These are phyloP conservation scores for Dryadula phaetusa DNA, from an alignment of 2,888 invertebrate species.

Conservation along the genomic window DNA sequence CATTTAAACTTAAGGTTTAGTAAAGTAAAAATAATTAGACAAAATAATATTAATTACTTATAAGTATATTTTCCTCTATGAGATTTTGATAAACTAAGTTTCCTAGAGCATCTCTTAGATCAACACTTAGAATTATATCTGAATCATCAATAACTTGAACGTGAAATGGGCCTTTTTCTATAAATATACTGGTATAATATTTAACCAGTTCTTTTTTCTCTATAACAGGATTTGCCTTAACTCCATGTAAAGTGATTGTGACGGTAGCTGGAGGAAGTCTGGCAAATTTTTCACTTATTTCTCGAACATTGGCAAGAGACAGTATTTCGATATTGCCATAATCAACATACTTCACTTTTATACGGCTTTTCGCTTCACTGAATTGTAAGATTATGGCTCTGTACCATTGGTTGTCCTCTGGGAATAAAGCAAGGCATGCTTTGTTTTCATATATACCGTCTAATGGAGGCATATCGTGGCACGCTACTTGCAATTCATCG, in stretches of 20 bases:
- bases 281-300: slow-evolving; percentile 78
- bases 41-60: slow-evolving; percentile 30
- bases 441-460: slow-evolving; percentile 73
- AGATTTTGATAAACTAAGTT: slow-evolving; percentile 64
- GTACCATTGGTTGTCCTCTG: slow-evolving; percentile 88
- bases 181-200: slow-evolving; percentile 58
- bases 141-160: slow-evolving; percentile 59
- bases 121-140: slow-evolving; percentile 58
- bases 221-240: slow-evolving; percentile 61
- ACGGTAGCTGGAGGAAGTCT: slow-evolving; percentile 80
- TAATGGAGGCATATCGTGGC: slow-evolving; percentile 69
- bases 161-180: slow-evolving; percentile 65
- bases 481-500: slow-evolving; percentile 76
- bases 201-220: slow-evolving; percentile 60
- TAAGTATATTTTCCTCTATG: slow-evolving; percentile 55
- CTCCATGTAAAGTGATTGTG: slow-evolving; percentile 73
- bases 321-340: slow-evolving; percentile 88
- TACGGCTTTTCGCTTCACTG: slow-evolving; percentile 65
- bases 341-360: slow-evolving; percentile 89
- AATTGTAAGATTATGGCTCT: slow-evolving; percentile 86
- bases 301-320: slow-evolving; percentile 70
- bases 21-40: slow-evolving; percentile 18
- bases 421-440: slow-evolving; percentile 86
- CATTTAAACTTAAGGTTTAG: background rate
- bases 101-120: slow-evolving; percentile 59